Conservation (phyloP, 2,797 vertebrate species). For the Manis crassicaudata region DNA sequence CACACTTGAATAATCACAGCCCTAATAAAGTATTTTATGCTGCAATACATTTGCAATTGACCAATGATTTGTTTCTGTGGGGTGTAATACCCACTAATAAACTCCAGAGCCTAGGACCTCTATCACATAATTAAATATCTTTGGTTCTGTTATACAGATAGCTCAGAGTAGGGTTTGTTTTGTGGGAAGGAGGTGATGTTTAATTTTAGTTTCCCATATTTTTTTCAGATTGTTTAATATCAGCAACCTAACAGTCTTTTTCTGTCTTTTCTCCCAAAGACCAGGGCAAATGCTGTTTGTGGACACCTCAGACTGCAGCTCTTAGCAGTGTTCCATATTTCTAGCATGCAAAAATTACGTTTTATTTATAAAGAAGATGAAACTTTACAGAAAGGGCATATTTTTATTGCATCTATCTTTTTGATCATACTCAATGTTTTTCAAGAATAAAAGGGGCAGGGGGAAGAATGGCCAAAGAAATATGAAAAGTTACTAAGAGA, state of each 20-base stretch:
- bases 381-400: neutral
- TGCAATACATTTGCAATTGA: neutral
- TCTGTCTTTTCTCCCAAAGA: neutral
- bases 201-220: constrained; percentile 3
- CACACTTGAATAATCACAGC: neutral
- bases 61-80: constrained; percentile 44
- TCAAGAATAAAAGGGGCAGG: neutral
- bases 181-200: no score
- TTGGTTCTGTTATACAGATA: neutral
- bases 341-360: neutral
- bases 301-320: neutral
- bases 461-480: neutral
- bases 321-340: neutral
- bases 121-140: constrained; percentile 36
- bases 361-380: neutral
- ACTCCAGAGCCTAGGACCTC: constrained; percentile 1
- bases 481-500: neutral
- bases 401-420: neutral
- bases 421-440: neutral
- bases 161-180: neutral
- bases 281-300: neutral
- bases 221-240: constrained; percentile 22
- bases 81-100: neutral
- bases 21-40: neutral
- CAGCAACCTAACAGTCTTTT: neutral